phyloP scores from a whole-genome alignment of 2,888 invertebrate species.

The Hypolimnas misippus region DNA sequence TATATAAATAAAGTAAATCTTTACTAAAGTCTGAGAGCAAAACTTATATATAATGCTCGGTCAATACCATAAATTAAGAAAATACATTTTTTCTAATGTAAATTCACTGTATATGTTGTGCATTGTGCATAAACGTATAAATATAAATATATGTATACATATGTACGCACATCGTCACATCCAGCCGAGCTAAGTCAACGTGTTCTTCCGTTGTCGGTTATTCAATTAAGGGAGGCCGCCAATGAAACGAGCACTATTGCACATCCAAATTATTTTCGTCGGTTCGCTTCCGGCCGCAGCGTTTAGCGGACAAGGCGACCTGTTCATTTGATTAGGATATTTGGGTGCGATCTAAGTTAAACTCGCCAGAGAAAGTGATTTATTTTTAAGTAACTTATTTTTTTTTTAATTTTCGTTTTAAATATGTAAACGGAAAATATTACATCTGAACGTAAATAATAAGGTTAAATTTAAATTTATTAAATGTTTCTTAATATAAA shows the following conservation, averaged over 20 bases:
- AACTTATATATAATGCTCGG: too few species aligned
- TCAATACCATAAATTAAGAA: too few species aligned
- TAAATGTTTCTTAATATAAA: too few species aligned
- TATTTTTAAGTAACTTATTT: background rate
- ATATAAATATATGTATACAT: background rate
- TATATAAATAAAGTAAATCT: too few species aligned
- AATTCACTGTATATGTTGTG: too few species aligned
- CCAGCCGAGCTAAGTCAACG: conserved; percentile 21
- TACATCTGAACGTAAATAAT: too few species aligned
- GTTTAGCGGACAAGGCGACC: conserved; percentile 22
- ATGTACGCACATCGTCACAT: conserved; percentile 5
- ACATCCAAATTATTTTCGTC: conserved; percentile 48
- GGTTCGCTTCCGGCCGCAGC: conserved; percentile 26
- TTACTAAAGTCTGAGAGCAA: too few species aligned
- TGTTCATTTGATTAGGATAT: conserved; percentile 19
- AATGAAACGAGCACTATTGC: conserved; percentile 49
- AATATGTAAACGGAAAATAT: too few species aligned
- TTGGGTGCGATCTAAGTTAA: background rate
- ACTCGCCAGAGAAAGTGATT: background rate
- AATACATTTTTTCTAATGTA: too few species aligned
- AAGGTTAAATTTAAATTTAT: too few species aligned
- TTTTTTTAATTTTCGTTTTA: too few species aligned
- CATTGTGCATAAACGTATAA: too few species aligned
- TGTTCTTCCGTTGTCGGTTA: conserved; percentile 37
- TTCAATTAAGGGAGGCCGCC: conserved; percentile 51